A percentile compares a stretch with the other conserved stretches of the same genome.
Evolutionary conservation across 2,797 vertebrate genomes (phyloP).

Genomic region (Craterocephalus amniculus): DNA sequence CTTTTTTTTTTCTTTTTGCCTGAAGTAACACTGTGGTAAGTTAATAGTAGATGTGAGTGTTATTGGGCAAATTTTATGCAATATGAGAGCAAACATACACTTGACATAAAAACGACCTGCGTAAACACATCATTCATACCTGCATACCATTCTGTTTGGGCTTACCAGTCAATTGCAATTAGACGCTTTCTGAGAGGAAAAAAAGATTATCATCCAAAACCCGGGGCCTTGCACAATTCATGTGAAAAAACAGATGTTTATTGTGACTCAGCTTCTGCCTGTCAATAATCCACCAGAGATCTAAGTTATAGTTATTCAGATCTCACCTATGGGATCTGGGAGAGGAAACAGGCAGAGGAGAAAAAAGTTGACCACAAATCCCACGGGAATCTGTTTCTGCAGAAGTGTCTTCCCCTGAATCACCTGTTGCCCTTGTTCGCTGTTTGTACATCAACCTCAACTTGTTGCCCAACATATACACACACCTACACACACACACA

Average conservation of each 20-base stretch:
- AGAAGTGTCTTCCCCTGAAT: conserved; percentile 60
- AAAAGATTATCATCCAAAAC: conserved; percentile 80
- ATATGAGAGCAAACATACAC: conserved; percentile 80
- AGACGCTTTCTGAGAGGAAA: conserved; percentile 80
- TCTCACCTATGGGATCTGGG: conserved; percentile 71
- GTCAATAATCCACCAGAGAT: conserved; percentile 73
- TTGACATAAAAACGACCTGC: conserved; percentile 75
- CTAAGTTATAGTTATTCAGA: conserved; percentile 66
- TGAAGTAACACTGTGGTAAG: conserved; percentile 73
- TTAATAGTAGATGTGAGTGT: conserved; percentile 78
- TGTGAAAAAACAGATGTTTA: conserved; percentile 61
- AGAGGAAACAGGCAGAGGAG: conserved; percentile 64
- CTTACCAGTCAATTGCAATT: conserved; percentile 79
- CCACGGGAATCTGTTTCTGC: conserved; percentile 68
- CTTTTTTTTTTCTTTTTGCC: conserved; percentile 35
- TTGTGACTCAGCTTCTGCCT: conserved; percentile 64
- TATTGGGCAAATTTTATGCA: conserved; percentile 84
- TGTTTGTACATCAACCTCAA: conserved; percentile 58
- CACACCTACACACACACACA: conserved; percentile 29
- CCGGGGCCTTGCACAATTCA: conserved; percentile 67
- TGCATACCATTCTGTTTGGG: conserved; percentile 82
- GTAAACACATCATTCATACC: conserved; percentile 80
- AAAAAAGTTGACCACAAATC: conserved; percentile 67
- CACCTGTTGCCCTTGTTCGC: conserved; percentile 71
- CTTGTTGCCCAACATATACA: conserved; percentile 53